A percentile compares a stretch with the other conserved stretches of the same genome.
These are phyloP conservation scores for Prosapia bicincta DNA, from an alignment of 2,888 invertebrate species.

Conservation along the genomic window DNA sequence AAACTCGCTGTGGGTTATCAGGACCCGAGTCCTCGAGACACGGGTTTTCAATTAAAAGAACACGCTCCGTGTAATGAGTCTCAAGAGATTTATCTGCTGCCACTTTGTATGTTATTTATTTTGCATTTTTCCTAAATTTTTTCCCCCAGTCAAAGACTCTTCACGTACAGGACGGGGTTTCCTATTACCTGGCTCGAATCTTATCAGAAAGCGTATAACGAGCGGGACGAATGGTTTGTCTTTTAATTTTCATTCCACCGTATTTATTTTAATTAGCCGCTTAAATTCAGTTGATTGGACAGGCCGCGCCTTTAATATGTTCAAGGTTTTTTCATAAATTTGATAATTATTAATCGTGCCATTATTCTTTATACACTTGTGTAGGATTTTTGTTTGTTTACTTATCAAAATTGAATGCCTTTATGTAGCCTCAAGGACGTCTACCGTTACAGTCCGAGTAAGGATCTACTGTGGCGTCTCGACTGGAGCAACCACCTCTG, in stretches of 20 bases:
- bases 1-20: background rate
- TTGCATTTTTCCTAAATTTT: background rate
- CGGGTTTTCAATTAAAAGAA: conserved; percentile 29
- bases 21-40: conserved; percentile 3
- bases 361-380: too few relatives aligned
- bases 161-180: background rate
- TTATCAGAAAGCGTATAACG: background rate
- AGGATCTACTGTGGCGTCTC: too few relatives aligned
- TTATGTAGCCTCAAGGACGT: too few relatives aligned
- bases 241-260: background rate
- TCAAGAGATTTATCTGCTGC: conserved; percentile 20
- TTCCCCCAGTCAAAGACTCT: background rate
- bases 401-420: too few relatives aligned
- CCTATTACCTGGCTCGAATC: background rate
- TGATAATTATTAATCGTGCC: too few relatives aligned
- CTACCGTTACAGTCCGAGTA: too few relatives aligned
- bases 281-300: background rate
- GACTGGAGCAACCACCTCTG: too few relatives aligned
- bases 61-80: conserved; percentile 24
- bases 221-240: background rate
- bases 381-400: too few relatives aligned
- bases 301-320: too few relatives aligned
- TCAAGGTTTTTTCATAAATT: too few relatives aligned
- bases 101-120: background rate
- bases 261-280: background rate